phyloP scores from a whole-genome alignment of 2,113 vertebrate genomes.

The Chloroceryle aenea region DNA sequence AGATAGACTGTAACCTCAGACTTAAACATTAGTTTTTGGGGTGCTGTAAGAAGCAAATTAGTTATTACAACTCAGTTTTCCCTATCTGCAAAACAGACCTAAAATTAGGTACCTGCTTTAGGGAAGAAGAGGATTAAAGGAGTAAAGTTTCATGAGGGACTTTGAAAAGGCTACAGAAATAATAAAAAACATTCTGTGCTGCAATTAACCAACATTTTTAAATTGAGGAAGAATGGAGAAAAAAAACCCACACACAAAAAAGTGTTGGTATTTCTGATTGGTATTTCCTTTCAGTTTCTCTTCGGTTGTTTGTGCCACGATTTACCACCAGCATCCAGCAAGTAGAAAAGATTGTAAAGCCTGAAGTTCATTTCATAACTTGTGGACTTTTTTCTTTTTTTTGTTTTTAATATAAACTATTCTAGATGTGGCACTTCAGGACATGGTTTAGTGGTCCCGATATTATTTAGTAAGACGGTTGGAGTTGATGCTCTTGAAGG shows the following conservation, averaged over 20 bases:
- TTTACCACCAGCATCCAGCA: not conserved
- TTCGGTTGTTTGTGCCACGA: not conserved
- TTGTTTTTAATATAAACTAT: not conserved
- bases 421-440: too few relatives aligned
- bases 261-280: not conserved
- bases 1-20: not conserved
- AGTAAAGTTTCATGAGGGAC: not conserved
- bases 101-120: conserved; percentile 33
- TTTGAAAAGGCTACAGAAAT: conserved; percentile 30
- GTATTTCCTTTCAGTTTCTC: conserved; percentile 24
- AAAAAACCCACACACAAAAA: not conserved
- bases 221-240: conserved; percentile 15
- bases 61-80: conserved; percentile 2
- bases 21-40: not conserved
- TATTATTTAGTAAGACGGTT: too few relatives aligned
- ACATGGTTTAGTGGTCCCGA: too few relatives aligned
- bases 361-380: not conserved
- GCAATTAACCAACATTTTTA: conserved; percentile 18
- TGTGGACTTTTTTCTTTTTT: not conserved
- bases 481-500: too few relatives aligned
- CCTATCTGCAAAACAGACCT: not conserved
- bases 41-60: not conserved
- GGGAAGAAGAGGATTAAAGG: conserved; percentile 12
- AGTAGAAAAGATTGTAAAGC: not conserved
- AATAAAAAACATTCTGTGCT: conserved; percentile 48